Conservation (phyloP, 2,797 vertebrate species). For the Morus bassanus region DNA sequence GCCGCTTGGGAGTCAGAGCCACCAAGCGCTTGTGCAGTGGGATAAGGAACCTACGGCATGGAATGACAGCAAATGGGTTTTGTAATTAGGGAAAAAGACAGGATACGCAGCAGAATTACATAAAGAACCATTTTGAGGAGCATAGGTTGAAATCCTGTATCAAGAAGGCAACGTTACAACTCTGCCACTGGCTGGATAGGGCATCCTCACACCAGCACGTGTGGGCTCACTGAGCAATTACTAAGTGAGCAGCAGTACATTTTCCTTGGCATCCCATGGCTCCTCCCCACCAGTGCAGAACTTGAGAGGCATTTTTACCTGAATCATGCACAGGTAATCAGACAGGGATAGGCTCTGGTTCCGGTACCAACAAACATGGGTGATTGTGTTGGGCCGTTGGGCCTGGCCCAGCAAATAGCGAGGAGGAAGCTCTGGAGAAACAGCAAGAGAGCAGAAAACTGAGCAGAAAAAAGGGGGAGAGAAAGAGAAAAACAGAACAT, state of each 20-base stretch:
- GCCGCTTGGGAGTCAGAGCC: neutral
- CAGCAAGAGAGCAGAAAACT: constrained; percentile 85
- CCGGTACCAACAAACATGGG: constrained; percentile 95
- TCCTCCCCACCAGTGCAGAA: constrained; percentile 33
- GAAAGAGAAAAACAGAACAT: constrained; percentile 38
- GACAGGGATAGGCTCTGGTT: constrained; percentile 91
- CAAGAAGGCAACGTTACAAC: neutral
- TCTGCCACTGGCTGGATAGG: neutral
- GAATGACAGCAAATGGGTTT: neutral
- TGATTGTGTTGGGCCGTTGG: constrained; percentile 92
- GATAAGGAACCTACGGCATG: neutral
- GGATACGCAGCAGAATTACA: neutral
- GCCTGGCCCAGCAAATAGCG: constrained; percentile 87
- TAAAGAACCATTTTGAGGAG: neutral
- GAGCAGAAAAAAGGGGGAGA: constrained; percentile 60
- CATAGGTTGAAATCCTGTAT: neutral
- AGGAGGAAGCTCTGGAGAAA: constrained; percentile 86
- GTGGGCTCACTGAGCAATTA: neutral
- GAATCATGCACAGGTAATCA: constrained; percentile 94
- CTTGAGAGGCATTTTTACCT: constrained; percentile 81
- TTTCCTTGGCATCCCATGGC: neutral
- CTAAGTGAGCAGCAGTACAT: neutral
- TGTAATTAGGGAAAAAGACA: neutral
- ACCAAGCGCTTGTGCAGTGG: rapidly evolving
- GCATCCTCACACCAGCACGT: neutral